Conservation (phyloP, 2,888 invertebrate species). For the Icerya purchasi region DNA sequence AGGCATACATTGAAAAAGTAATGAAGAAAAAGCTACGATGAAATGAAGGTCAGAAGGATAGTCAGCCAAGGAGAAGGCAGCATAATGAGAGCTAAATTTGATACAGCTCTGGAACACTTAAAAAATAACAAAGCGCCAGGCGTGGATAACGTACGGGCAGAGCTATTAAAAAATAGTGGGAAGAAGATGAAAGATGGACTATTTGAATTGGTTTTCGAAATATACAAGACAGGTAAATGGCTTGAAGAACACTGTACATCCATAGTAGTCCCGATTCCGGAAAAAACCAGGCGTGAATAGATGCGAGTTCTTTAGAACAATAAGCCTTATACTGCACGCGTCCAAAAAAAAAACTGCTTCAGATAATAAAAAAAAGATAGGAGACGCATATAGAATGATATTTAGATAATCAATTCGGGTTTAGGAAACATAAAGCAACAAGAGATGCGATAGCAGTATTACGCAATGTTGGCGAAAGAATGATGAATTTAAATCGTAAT, state of each 20-base stretch:
- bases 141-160: not conserved
- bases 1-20: not conserved
- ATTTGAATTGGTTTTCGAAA: not conserved
- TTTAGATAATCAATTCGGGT: not conserved
- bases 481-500: not conserved
- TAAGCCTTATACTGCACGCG: not conserved
- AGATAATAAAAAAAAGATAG: not conserved
- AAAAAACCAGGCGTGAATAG: not conserved
- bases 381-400: no score
- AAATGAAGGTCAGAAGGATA: not conserved
- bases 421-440: not conserved
- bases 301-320: not conserved
- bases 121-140: not conserved
- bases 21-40: not conserved
- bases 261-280: not conserved
- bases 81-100: not conserved
- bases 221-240: not conserved
- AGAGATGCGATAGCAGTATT: not conserved
- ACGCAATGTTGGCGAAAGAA: not conserved
- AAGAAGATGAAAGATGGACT: no score
- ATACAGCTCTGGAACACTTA: not conserved
- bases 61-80: not conserved
- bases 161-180: not conserved
- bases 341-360: not conserved
- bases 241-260: not conserved